Conservation (phyloP, 2,888 invertebrate species). For the Rapana venosa region DNA sequence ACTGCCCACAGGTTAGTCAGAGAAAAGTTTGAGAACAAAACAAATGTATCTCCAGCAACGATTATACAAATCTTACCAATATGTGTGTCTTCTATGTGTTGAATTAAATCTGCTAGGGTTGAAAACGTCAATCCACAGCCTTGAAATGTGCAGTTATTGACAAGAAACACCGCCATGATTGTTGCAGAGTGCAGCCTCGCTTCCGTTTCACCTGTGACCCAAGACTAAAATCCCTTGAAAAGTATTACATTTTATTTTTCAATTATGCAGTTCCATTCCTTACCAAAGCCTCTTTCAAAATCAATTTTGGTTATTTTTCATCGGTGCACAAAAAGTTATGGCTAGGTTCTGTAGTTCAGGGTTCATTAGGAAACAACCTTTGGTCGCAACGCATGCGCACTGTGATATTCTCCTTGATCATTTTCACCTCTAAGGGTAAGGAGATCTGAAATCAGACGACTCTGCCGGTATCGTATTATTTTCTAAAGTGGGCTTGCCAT, state of each 20-base stretch:
- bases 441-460: not conserved
- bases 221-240: not conserved
- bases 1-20: not conserved
- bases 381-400: conserved; percentile 56
- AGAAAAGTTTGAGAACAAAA: not conserved
- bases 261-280: too few species aligned
- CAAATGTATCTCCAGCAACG: not conserved
- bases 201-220: conserved; percentile 34
- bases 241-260: too few species aligned
- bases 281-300: too few species aligned
- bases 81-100: conserved; percentile 92
- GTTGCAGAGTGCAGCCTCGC: conserved; percentile 44
- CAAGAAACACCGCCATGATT: conserved; percentile 91
- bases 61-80: conserved; percentile 83
- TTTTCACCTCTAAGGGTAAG: conserved; percentile 58
- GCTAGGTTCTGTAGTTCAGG: not conserved
- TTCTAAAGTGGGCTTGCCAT: conserved; percentile 27
- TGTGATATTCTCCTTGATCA: conserved; percentile 58
- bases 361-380: conserved; percentile 38
- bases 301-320: not conserved
- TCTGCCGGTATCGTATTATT: not conserved
- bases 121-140: conserved; percentile 91
- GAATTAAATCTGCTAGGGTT: conserved; percentile 88
- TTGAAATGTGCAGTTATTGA: conserved; percentile 93
- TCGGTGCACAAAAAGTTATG: not conserved